Evolutionary conservation across 2,888 invertebrate species (phyloP).

Genomic region (Crocallis elinguaria): DNA sequence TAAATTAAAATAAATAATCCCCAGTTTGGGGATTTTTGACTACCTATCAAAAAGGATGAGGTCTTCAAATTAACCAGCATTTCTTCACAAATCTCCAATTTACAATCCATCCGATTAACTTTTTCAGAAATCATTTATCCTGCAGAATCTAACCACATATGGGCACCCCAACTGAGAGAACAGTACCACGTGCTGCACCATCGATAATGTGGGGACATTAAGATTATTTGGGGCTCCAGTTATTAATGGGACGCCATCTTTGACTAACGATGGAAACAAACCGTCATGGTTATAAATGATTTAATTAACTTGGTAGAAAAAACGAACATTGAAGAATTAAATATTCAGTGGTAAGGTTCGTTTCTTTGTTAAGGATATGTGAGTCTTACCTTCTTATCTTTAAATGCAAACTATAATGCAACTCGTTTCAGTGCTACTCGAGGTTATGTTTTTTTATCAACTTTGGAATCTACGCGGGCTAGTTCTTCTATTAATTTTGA

Average conservation of each 20-base stretch:
- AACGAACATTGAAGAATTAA: constrained; percentile 19
- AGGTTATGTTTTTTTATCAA: too few species aligned
- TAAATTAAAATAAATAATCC: too few species aligned
- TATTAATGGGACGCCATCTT: constrained; percentile 71
- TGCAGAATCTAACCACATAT: background rate
- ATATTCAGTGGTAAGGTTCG: constrained; percentile 1
- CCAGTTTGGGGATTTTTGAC: too few species aligned
- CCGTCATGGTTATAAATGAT: constrained; percentile 53
- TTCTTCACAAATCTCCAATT: too few species aligned
- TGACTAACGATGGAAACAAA: constrained; percentile 60
- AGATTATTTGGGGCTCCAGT: constrained; percentile 70
- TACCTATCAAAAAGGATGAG: too few species aligned
- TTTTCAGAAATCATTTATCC: background rate
- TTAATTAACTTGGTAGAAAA: constrained; percentile 53
- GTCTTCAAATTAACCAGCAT: too few species aligned
- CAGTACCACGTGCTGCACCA: constrained; percentile 61
- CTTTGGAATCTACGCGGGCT: too few species aligned
- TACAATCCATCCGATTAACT: too few species aligned
- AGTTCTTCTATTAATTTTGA: too few species aligned
- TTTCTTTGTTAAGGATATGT: background rate
- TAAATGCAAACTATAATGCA: too few species aligned
- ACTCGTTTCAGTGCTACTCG: too few species aligned
- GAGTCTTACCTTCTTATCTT: too few species aligned
- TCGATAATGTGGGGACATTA: constrained; percentile 79
- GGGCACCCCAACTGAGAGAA: constrained; percentile 35